These are phyloP conservation scores for Holothuria scabra DNA, from an alignment of 53 echinoderm and acorn worm species.

Conservation along the genomic window DNA sequence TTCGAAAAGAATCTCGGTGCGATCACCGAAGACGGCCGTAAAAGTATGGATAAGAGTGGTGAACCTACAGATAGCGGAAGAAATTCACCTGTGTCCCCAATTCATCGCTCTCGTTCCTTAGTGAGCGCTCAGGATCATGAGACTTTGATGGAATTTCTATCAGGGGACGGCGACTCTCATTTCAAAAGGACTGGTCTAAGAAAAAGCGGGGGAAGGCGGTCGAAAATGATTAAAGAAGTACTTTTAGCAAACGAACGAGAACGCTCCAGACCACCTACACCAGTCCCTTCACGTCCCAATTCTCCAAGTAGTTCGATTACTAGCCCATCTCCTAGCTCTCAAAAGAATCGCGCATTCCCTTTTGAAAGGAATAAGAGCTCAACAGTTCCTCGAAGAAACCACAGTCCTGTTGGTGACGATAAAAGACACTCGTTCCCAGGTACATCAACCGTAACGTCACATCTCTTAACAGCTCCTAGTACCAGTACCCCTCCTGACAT, in stretches of 20 bases:
- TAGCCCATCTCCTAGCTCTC: neutral
- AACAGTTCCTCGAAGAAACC: neutral
- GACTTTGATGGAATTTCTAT: neutral
- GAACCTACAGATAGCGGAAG: conserved; percentile 9
- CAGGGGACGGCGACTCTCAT: neutral
- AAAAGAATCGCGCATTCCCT: neutral
- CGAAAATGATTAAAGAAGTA: neutral
- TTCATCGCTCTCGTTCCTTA: neutral
- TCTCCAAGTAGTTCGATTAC: conserved; percentile 7
- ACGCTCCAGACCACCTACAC: conserved; percentile 10
- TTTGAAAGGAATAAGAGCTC: neutral
- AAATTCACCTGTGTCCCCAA: conserved; percentile 1
- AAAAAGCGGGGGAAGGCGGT: neutral
- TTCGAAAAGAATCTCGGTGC: conserved; percentile 24
- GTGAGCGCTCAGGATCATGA: neutral
- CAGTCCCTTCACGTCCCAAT: neutral
- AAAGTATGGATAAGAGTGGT: conserved; percentile 1
- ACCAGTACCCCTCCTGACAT: neutral
- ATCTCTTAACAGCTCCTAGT: neutral
- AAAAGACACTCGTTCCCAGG: conserved; percentile 20
- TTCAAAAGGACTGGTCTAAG: conserved; percentile 22
- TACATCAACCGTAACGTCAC: neutral
- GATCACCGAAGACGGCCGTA: conserved; percentile 12
- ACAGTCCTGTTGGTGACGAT: neutral
- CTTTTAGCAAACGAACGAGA: conserved; percentile 12